phyloP scores from a whole-genome alignment of 2,113 vertebrate species.

The Anoplopoma fimbria region DNA sequence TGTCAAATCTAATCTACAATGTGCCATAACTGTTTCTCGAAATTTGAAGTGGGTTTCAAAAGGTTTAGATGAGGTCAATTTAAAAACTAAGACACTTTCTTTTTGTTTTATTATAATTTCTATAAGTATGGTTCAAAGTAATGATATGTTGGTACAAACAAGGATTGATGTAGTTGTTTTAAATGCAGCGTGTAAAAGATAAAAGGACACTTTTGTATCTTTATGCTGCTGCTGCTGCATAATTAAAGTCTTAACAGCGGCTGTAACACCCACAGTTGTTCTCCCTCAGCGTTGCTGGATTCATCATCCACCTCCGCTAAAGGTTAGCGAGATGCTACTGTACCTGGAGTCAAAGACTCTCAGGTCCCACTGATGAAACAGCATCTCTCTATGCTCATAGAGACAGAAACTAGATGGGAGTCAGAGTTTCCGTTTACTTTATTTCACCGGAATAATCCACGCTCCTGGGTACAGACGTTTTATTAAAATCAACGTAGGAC shows the following conservation, averaged over 20 bases:
- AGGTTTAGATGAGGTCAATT: background rate
- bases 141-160: background rate
- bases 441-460: background rate
- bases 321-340: slow-evolving; percentile 17
- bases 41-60: background rate
- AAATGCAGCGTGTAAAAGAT: background rate
- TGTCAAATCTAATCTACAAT: background rate
- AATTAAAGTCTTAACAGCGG: slow-evolving; percentile 51
- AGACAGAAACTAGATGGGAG: background rate
- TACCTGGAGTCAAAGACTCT: slow-evolving; percentile 25
- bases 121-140: background rate
- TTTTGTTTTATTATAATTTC: slow-evolving; percentile 3
- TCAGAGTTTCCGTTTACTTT: background rate
- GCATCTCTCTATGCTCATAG: background rate
- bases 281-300: slow-evolving; percentile 31
- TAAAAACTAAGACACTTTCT: background rate
- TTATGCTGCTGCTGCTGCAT: slow-evolving; percentile 31
- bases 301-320: slow-evolving; percentile 59
- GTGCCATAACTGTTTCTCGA: background rate
- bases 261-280: slow-evolving; percentile 49
- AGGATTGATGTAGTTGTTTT: slow-evolving; percentile 4
- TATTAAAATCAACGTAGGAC: background rate
- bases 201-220: background rate
- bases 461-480: background rate
- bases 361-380: slow-evolving; percentile 24